These are phyloP conservation scores for Quadroppia sp. DNA, from an alignment of 2,888 invertebrate genomes.

Conservation along the genomic window DNA sequence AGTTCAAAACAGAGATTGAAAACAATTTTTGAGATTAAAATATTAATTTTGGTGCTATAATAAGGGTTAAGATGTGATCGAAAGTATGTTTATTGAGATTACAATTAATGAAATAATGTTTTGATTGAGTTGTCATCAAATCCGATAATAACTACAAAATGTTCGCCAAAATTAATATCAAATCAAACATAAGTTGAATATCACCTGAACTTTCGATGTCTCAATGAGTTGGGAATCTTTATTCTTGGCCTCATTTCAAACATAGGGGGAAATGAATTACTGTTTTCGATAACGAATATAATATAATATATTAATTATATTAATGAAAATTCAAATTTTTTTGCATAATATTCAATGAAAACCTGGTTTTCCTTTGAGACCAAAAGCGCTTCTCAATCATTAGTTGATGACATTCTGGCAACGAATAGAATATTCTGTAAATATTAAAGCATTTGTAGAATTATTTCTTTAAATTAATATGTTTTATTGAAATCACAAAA, in stretches of 20 bases:
- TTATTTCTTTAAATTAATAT: not conserved
- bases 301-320: not conserved
- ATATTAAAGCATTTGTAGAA: not conserved
- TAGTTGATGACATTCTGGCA: not conserved
- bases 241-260: not conserved
- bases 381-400: slow-evolving; percentile 6
- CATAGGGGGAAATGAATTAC: not conserved
- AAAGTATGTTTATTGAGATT: no score
- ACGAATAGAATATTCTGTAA: not conserved
- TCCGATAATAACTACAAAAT: not conserved
- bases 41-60: no score
- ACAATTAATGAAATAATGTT: no score
- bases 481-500: not conserved
- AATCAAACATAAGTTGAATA: not conserved
- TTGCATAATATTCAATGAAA: not conserved
- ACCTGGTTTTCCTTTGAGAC: slow-evolving; percentile 14
- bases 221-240: not conserved
- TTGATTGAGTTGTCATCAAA: not conserved
- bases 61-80: no score
- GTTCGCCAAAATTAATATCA: not conserved
- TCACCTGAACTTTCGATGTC: slow-evolving; percentile 18
- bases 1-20: no score
- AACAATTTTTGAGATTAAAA: no score
- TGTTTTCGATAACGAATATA: not conserved
- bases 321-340: not conserved